These are phyloP conservation scores for Chloroclystis v-ata DNA, from an alignment of 2,888 invertebrate genomes.

Conservation along the genomic window DNA sequence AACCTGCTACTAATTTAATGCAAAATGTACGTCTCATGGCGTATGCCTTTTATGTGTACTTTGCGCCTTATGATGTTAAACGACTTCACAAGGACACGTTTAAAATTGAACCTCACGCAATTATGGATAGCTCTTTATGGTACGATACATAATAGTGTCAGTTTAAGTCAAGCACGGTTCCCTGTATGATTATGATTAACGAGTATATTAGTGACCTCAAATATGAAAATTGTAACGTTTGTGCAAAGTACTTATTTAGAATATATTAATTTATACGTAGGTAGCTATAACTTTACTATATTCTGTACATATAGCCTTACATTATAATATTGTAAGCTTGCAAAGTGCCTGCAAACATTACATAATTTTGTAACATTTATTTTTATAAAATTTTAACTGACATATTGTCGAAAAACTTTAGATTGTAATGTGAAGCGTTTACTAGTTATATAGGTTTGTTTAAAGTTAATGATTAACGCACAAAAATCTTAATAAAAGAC, in stretches of 20 bases:
- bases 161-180: slow-evolving; percentile 7
- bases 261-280: slow-evolving; percentile 75
- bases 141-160: slow-evolving; percentile 4
- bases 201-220: slow-evolving; percentile 53
- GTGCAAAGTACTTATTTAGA: slow-evolving; percentile 78
- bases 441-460: slow-evolving; percentile 42
- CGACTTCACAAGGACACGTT: no score
- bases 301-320: slow-evolving; percentile 69
- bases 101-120: not conserved
- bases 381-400: slow-evolving; percentile 72
- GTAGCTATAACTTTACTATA: slow-evolving; percentile 61
- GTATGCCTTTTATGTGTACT: no score
- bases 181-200: slow-evolving; percentile 13
- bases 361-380: slow-evolving; percentile 60
- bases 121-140: not conserved
- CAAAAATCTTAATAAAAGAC: slow-evolving; percentile 15
- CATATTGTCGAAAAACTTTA: slow-evolving; percentile 71
- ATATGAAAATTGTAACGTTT: slow-evolving; percentile 65
- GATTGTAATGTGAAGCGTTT: slow-evolving; percentile 49
- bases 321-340: slow-evolving; percentile 34
- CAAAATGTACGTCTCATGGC: no score
- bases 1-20: no score
- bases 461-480: slow-evolving; percentile 35
- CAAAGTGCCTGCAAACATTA: slow-evolving; percentile 42
- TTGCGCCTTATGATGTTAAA: no score